A percentile compares a stretch with the other conserved stretches of the same genome.
phyloP scores from a whole-genome alignment of 1,140 invertebrate species.

The Nomia melanderi region DNA sequence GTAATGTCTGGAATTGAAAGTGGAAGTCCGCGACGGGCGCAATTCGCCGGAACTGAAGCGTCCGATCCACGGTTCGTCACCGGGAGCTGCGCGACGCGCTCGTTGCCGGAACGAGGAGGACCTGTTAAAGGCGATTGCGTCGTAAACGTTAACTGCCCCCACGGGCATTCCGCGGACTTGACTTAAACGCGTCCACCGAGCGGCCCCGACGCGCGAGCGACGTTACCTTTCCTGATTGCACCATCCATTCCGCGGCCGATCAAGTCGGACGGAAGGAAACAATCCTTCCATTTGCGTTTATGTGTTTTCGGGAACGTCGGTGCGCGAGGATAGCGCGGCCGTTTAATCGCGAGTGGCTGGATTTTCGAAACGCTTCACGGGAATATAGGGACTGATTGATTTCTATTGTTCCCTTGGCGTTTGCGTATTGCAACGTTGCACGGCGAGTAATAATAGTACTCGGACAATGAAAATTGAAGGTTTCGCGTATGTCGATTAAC shows the following conservation, averaged over 20 bases:
- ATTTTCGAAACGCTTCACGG: too few relatives aligned
- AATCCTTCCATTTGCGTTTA: constrained; percentile 37
- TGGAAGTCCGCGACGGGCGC: background rate
- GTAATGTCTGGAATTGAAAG: background rate
- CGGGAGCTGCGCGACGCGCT: background rate
- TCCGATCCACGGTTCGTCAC: constrained; percentile 6
- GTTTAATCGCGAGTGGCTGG: background rate
- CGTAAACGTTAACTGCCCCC: constrained; percentile 69
- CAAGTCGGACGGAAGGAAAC: constrained; percentile 65
- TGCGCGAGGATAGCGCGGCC: background rate
- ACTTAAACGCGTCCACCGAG: constrained; percentile 65
- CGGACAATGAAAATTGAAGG: too few relatives aligned
- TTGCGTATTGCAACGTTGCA: too few relatives aligned
- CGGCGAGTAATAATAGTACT: too few relatives aligned
- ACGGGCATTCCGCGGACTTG: constrained; percentile 55
- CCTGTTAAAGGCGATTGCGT: constrained; percentile 60
- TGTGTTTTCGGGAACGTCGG: constrained; percentile 22
- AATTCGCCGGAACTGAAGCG: background rate
- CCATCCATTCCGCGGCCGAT: constrained; percentile 69
- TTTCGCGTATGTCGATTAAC: too few relatives aligned
- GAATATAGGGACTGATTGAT: too few relatives aligned
- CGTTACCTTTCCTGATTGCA: constrained; percentile 67
- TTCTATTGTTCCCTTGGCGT: too few relatives aligned
- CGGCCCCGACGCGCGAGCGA: constrained; percentile 28
- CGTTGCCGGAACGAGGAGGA: constrained; percentile 23